phyloP scores from a whole-genome alignment of 2,113 vertebrate species.

The Oryzias woworae region DNA sequence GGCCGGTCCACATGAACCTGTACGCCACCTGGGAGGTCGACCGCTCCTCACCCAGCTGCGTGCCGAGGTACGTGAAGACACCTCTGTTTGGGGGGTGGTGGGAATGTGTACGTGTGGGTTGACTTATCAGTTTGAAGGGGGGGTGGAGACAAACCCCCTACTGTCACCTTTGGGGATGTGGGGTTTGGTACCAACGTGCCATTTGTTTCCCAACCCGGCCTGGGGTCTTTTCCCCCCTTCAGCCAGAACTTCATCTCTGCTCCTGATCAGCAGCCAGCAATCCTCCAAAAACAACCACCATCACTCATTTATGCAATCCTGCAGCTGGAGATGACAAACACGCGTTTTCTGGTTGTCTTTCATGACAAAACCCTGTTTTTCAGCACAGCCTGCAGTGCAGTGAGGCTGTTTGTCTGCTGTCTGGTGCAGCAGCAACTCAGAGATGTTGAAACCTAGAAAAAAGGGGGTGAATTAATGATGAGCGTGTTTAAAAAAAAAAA shows the following conservation, averaged over 20 bases:
- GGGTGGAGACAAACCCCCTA: slow-evolving; percentile 6
- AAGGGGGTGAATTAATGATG: not conserved
- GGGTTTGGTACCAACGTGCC: not conserved
- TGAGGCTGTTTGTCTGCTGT: not conserved
- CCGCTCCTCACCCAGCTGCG: slow-evolving; percentile 88
- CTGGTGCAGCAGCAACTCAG: slow-evolving; percentile 4
- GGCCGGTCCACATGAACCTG: slow-evolving; percentile 91
- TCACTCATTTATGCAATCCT: not conserved
- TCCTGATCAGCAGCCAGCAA: no score
- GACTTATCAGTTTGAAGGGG: slow-evolving; percentile 10
- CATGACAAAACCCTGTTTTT: not conserved
- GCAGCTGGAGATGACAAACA: not conserved
- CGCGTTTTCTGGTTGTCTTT: not conserved
- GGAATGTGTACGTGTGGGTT: slow-evolving; percentile 13
- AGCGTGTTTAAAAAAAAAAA: not conserved
- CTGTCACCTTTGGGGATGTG: not conserved
- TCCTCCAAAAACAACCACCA: not conserved
- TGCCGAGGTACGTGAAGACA: slow-evolving; percentile 80
- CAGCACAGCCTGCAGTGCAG: not conserved
- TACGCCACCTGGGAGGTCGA: slow-evolving; percentile 93
- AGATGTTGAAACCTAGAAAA: not conserved
- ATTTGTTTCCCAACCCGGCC: no score
- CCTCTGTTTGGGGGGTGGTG: not conserved
- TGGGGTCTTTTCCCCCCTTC: no score
- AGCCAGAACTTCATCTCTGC: no score